These are phyloP conservation scores for Hypotaenidia philippensis DNA, from an alignment of 2,797 vertebrate genomes.

Conservation along the genomic window DNA sequence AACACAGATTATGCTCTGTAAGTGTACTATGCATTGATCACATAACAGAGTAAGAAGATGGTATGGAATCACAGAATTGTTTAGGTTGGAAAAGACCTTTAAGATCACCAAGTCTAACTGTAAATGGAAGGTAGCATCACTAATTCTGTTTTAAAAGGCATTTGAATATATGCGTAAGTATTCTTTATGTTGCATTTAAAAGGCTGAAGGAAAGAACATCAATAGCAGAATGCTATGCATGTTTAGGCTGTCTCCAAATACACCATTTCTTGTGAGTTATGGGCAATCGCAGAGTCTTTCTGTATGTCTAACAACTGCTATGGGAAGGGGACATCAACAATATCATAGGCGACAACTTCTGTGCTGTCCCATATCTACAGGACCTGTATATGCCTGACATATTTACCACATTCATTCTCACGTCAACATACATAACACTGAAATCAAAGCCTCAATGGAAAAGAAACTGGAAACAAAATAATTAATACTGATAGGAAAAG, in stretches of 20 bases:
- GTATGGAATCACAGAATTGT: not conserved
- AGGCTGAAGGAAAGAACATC: not conserved
- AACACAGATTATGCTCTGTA: not conserved
- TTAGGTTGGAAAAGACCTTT: too few species aligned
- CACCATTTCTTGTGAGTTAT: not conserved
- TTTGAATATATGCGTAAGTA: not conserved
- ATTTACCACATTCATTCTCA: not conserved
- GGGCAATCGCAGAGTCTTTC: not conserved
- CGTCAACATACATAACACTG: not conserved
- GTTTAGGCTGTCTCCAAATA: not conserved
- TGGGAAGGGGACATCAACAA: not conserved
- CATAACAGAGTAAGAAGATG: not conserved
- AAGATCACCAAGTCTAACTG: too few species aligned
- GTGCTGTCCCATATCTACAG: not conserved
- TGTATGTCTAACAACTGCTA: not conserved
- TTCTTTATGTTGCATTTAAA: not conserved
- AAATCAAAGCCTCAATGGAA: not conserved
- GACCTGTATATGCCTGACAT: not conserved
- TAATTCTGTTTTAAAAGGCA: not conserved
- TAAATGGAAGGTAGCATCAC: not conserved
- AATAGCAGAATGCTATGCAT: not conserved
- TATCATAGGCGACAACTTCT: not conserved
- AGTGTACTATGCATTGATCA: not conserved
- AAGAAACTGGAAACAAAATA: conserved; percentile 44
- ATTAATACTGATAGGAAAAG: conserved; percentile 52